These are phyloP conservation scores for Columba janthina DNA, from an alignment of 2,113 vertebrate species.

Conservation along the genomic window DNA sequence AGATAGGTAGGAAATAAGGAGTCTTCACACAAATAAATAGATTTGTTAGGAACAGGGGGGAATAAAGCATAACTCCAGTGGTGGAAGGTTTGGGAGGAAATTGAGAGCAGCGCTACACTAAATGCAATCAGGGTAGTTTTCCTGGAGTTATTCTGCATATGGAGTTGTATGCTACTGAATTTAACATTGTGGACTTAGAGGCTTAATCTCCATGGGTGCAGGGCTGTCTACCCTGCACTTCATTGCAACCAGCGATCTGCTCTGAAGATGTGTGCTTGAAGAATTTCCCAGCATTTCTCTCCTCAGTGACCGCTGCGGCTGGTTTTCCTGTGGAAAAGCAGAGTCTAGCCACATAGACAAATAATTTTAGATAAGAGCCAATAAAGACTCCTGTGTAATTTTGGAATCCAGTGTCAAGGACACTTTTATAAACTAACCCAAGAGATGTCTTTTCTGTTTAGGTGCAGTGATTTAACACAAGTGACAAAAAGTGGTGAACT, in stretches of 20 bases:
- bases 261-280: not conserved
- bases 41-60: not conserved
- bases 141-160: not conserved
- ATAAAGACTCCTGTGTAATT: not conserved
- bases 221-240: not conserved
- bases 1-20: not conserved
- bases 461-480: not conserved
- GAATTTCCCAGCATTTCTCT: not conserved
- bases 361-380: not conserved
- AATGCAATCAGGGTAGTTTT: not conserved
- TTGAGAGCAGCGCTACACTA: not conserved
- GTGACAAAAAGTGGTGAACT: not conserved
- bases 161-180: not conserved
- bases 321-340: not conserved
- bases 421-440: not conserved
- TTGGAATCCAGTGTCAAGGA: not conserved
- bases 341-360: not conserved
- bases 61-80: not conserved
- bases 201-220: not conserved
- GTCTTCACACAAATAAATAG: not conserved
- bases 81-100: not conserved
- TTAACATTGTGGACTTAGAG: not conserved
- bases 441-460: not conserved
- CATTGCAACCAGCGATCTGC: not conserved
- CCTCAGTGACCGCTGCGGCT: not conserved